These are phyloP conservation scores for Dastarcus helophoroides DNA, from an alignment of 2,888 invertebrate species.

Conservation along the genomic window DNA sequence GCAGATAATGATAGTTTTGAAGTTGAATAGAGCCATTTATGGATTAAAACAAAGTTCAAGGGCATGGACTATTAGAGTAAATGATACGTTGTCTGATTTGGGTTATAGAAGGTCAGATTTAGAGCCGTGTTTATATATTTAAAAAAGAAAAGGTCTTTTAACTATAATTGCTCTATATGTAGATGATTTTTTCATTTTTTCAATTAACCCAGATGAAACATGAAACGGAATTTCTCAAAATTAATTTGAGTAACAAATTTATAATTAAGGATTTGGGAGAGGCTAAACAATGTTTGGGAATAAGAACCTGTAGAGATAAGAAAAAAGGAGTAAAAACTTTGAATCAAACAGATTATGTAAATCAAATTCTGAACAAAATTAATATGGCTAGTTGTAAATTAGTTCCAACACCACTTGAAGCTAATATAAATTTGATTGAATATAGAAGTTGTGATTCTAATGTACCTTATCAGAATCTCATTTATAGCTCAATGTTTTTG, in stretches of 20 bases:
- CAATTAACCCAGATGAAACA: slow-evolving; percentile 9
- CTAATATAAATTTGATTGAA: slow-evolving; percentile 2
- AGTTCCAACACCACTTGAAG: slow-evolving; percentile 5
- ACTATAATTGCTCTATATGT: slow-evolving; percentile 14
- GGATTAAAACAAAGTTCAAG: no score
- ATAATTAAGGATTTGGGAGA: slow-evolving; percentile 13
- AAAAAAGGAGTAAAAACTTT: slow-evolving; percentile 10
- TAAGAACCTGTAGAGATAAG: slow-evolving; percentile 9
- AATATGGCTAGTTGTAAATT: slow-evolving; percentile 11
- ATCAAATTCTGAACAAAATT: slow-evolving; percentile 8
- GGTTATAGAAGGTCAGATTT: slow-evolving; percentile 8
- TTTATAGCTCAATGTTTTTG: slow-evolving; percentile 8
- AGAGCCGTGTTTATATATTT: slow-evolving; percentile 14
- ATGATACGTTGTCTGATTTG: not conserved
- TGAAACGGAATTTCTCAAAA: slow-evolving; percentile 9
- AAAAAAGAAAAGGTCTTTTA: slow-evolving; percentile 10
- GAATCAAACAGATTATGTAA: slow-evolving; percentile 11
- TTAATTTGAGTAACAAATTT: slow-evolving; percentile 10
- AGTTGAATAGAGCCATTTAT: no score
- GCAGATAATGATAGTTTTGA: no score
- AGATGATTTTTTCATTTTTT: slow-evolving; percentile 16
- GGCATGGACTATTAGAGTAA: slow-evolving; percentile 4
- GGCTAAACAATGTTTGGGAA: slow-evolving; percentile 13
- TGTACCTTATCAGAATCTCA: slow-evolving; percentile 7
- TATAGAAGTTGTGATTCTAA: slow-evolving; percentile 4